phyloP scores from a whole-genome alignment of 2,797 vertebrate genomes.

The Argentina silus region DNA sequence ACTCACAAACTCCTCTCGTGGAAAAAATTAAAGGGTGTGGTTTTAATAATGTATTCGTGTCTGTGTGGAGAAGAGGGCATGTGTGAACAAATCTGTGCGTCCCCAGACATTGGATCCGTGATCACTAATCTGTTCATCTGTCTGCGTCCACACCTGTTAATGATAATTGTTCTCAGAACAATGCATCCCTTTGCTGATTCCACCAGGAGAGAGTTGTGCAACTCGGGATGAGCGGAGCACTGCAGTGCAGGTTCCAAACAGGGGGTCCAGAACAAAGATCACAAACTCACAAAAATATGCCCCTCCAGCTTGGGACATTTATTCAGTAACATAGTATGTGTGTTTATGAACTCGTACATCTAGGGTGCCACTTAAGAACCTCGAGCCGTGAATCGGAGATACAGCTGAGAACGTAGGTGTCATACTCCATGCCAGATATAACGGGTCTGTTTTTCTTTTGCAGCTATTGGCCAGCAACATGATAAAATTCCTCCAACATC shows the following conservation, averaged over 20 bases:
- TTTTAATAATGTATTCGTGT: constrained; percentile 4
- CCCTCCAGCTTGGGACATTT: constrained; percentile 32
- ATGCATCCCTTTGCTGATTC: constrained; percentile 11
- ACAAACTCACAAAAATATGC: constrained; percentile 39
- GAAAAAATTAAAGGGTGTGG: neutral
- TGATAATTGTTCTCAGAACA: constrained; percentile 50
- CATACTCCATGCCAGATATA: constrained; percentile 57
- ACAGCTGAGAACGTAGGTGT: constrained; percentile 63
- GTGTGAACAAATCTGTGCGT: neutral
- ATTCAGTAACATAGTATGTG: constrained; percentile 46
- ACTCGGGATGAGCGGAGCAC: neutral
- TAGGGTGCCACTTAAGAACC: constrained; percentile 22
- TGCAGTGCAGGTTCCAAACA: constrained; percentile 7
- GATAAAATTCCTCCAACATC: constrained; percentile 76
- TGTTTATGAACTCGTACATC: constrained; percentile 30
- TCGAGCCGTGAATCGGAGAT: constrained; percentile 26
- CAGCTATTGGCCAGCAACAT: constrained; percentile 62
- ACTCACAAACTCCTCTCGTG: neutral
- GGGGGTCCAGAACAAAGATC: constrained; percentile 14
- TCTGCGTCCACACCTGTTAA: constrained; percentile 59
- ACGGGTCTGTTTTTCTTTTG: constrained; percentile 54
- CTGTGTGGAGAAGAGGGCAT: constrained; percentile 4
- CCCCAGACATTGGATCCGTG: constrained; percentile 1
- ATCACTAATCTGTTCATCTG: constrained; percentile 44
- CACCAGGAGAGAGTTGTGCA: constrained; percentile 5